Evolutionary conservation across 92 coral and sea anemone genomes (phyloP).

Genomic region (Anthopleura xanthogrammica): DNA sequence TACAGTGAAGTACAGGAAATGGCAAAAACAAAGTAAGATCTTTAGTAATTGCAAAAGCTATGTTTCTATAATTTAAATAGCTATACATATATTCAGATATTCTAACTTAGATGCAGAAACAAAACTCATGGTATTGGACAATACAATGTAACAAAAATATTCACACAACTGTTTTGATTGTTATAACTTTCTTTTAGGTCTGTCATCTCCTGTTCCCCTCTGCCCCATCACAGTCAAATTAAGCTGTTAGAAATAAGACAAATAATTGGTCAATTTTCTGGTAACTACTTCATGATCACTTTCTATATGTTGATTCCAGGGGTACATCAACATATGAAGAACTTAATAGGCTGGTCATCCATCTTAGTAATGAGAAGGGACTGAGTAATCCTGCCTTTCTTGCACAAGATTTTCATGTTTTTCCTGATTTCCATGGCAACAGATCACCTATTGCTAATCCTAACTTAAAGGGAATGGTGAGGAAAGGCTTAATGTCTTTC

Average conservation of each 20-base stretch:
- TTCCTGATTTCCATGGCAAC: constrained; percentile 99
- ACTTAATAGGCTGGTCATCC: constrained; percentile 47
- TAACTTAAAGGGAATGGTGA: constrained; percentile 87
- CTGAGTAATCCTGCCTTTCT: constrained; percentile 56
- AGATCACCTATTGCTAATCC: constrained; percentile 95
- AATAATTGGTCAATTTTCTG: too few relatives aligned
- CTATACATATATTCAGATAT: too few relatives aligned
- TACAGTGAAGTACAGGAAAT: constrained; percentile 52
- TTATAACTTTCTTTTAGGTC: too few relatives aligned
- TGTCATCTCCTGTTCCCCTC: too few relatives aligned
- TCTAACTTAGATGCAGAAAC: too few relatives aligned
- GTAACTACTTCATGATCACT: too few relatives aligned
- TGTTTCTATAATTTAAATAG: too few relatives aligned
- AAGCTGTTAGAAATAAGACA: too few relatives aligned
- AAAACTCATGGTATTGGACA: too few relatives aligned
- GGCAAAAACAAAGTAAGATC: constrained; percentile 55
- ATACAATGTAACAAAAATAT: too few relatives aligned
- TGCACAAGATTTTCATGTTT: constrained; percentile 73
- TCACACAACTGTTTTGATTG: too few relatives aligned
- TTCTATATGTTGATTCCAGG: constrained; percentile 33
- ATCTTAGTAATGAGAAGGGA: constrained; percentile 35
- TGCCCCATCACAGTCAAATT: too few relatives aligned
- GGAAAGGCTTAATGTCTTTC: background rate
- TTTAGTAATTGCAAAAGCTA: background rate
- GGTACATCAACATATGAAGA: constrained; percentile 61